Evolutionary conservation across 2,113 vertebrate genomes (phyloP).

Genomic region (Tichodroma muraria): DNA sequence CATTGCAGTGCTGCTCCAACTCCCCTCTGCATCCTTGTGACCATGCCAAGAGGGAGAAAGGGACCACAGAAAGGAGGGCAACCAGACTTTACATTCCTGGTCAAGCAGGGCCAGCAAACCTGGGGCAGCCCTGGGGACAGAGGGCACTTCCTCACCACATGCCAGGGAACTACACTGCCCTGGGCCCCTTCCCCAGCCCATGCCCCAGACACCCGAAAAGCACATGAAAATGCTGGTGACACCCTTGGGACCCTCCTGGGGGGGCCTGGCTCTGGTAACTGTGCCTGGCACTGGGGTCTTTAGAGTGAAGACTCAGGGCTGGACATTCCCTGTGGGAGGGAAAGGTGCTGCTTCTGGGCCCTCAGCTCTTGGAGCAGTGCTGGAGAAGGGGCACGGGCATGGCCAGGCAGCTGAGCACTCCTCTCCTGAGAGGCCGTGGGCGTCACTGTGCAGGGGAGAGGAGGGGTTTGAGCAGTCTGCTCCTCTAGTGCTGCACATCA

Average conservation of each 20-base stretch:
- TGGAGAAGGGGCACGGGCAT: not conserved
- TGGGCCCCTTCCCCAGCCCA: not conserved
- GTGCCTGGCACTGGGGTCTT: not conserved
- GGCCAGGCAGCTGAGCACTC: not conserved
- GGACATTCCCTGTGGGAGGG: not conserved
- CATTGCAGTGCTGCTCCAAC: not conserved
- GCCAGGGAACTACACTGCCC: not conserved
- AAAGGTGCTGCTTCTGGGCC: not conserved
- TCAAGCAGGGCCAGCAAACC: not conserved
- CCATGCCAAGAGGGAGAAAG: not conserved
- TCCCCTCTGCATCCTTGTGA: not conserved
- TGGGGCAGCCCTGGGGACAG: accelerated
- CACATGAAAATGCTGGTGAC: not conserved
- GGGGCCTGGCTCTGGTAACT: accelerated
- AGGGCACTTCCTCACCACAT: not conserved
- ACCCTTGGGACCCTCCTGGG: not conserved
- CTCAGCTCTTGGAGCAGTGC: not conserved
- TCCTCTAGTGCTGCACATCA: not conserved
- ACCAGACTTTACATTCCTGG: not conserved
- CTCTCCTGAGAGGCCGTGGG: not conserved
- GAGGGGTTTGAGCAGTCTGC: not conserved
- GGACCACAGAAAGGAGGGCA: not conserved
- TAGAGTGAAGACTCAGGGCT: not conserved
- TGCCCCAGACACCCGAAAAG: not conserved
- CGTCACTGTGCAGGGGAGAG: not conserved